Percentiles rank a stretch among this genome's conserved stretches.
Evolutionary conservation across 2,888 invertebrate genomes (phyloP).

Genomic region (Eudasyphora cyanicolor): DNA sequence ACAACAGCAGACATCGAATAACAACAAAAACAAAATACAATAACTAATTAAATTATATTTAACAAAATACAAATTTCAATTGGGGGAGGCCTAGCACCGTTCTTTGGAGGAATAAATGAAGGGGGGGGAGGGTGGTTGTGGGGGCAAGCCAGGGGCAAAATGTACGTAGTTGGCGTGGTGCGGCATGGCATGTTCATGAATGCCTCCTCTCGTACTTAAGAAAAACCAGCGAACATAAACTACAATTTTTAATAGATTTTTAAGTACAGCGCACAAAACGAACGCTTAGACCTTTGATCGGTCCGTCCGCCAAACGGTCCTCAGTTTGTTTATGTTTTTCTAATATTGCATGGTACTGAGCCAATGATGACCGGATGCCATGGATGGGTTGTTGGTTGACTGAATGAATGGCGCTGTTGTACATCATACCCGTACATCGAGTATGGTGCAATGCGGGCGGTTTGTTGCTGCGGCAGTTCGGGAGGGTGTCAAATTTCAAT

Average conservation of each 20-base stretch:
- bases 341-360: not conserved
- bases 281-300: not conserved
- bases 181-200: no score
- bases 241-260: constrained; percentile 34
- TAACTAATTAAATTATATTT: constrained; percentile 53
- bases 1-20: constrained; percentile 26
- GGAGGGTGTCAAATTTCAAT: constrained; percentile 18
- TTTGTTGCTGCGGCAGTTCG: not conserved
- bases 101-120: not conserved
- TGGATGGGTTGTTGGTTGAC: not conserved
- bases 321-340: no score
- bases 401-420: no score
- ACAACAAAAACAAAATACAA: constrained; percentile 29
- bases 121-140: no score
- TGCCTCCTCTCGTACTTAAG: constrained; percentile 15
- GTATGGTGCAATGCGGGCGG: not conserved
- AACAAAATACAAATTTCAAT: constrained; percentile 1
- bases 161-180: no score
- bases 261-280: constrained; percentile 21
- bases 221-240: not conserved
- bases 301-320: not conserved
- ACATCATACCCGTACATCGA: no score
- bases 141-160: no score
- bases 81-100: not conserved
- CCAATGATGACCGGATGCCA: constrained; percentile 18